phyloP scores from a whole-genome alignment of 1,140 invertebrate genomes.

The Drosophila ambigua region DNA sequence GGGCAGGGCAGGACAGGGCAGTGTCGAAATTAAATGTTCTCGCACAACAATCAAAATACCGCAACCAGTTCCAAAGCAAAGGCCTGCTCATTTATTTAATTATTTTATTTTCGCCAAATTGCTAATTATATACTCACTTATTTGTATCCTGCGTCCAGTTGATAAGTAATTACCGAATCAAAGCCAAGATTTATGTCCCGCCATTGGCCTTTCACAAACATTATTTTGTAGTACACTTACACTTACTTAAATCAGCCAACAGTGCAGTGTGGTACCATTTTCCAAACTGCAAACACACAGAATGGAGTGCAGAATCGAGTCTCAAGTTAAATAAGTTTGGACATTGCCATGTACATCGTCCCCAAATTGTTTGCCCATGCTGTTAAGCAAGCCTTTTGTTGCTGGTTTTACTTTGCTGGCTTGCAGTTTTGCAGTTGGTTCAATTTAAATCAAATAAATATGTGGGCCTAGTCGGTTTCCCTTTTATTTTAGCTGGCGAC shows the following conservation, averaged over 20 bases:
- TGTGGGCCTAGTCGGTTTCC: not conserved
- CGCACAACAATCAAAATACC: conserved; percentile 34
- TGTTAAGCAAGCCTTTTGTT: too few species aligned
- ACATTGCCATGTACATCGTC: too few species aligned
- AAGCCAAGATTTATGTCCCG: conserved; percentile 21
- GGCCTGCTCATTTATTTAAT: conserved; percentile 34
- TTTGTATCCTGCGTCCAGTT: conserved; percentile 1
- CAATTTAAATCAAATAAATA: not conserved
- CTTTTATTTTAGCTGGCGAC: not conserved
- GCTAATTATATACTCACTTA: not conserved
- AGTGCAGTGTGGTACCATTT: too few species aligned
- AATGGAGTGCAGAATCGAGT: too few species aligned
- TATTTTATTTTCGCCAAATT: conserved; percentile 12
- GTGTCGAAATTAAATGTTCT: conserved; percentile 27
- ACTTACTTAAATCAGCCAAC: too few species aligned
- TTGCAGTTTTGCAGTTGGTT: not conserved
- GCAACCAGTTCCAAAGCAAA: conserved; percentile 32
- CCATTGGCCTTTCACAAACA: not conserved
- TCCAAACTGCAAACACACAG: too few species aligned
- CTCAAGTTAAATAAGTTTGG: too few species aligned
- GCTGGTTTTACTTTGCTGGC: too few species aligned
- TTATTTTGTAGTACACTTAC: too few species aligned
- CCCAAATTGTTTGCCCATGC: too few species aligned
- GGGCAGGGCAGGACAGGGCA: too few species aligned
- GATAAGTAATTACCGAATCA: conserved; percentile 13